Base-by-base conservation (phyloP, 2,888 invertebrate species). In the Cheilosia vernalis region DNA sequence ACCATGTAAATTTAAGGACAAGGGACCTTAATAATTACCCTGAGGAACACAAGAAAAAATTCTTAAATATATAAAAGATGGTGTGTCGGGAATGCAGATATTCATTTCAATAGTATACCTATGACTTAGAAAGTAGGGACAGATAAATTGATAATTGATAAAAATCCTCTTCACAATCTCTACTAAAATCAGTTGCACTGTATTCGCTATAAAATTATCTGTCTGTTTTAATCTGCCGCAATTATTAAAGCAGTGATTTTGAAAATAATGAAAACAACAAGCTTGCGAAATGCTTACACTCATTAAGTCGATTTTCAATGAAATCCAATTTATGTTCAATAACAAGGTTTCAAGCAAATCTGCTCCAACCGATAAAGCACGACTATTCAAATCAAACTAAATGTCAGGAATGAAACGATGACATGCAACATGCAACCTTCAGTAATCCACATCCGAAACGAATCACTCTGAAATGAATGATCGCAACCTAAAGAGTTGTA, bases 311-410 rank as follows among this genome's bases (percentile, higher is more conserved):
- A 17, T 47, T 66, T 42, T 17, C 17, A 30, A 17, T 53, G 49
- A 51, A 42, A 13, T 42, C 21, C 21, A 33, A 19, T 55, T n/a
- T 47, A 17, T n/a, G 33, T 27, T 56, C 27, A 27, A 17, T 47
- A 47, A n/a, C 69, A 55, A 55, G 55, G 47, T 47, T 42, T 47
- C 42, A 4, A 42, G 24, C 13, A 42, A 42, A 21, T 61, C 47
- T n/a, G 24, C 40, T 40, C 15, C 6, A 2, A 19, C 1, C 63
- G 56, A 63, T 70, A 19, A 30, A 76, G 58, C 69, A 69, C 56
- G 70, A 78, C 58, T 66, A 72, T 79, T 58, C 60, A 53, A 79
- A 79, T 72, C 21, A 60, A 33, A 53, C 2, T 4, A 64, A 79
- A 79, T 72, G 79, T 60, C 73, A 79, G 9, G 44, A 24, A 58